Base-by-base conservation (phyloP, 2,888 invertebrate genomes). In the Trichogramma evanescens region DNA sequence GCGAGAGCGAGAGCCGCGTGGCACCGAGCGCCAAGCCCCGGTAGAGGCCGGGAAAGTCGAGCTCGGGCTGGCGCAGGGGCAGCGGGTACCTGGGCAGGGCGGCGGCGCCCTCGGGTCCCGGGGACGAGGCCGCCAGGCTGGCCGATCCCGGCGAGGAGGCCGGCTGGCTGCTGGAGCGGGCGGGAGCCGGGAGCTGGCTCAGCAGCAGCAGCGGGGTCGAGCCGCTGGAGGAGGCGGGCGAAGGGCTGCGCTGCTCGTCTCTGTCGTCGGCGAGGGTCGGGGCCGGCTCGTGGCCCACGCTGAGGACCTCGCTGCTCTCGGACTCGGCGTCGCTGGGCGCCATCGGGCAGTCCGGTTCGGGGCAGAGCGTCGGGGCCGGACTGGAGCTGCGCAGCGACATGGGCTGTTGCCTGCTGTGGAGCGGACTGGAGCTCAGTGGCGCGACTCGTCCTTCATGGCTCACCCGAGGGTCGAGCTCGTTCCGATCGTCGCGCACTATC, bases 231-330 rank as follows among this genome's bases (percentile, higher is more conserved):
- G 26, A 26, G 26, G 26, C 26, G 2, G 26, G 26, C 26, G 26
- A 26, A 2, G 26, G 26, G 26, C 26, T 26, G 26, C 26, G 26
- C 26, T 26, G 10, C 73, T 72, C 9, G 74, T 71, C 39, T 72
- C 71, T 50, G 74, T 73, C 9, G 5, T 67, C 67, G 4, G 65
- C 70, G 52, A 70, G 66, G 26, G 71, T 68, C 50, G 77, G 77
- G 62, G 74, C 72, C 6, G 84, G 85, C 69, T 91, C 91, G 72
- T 90, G 89, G 5, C 91, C 90, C 65, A 91, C 91, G 67, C 90
- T 91, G 43, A 91, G 73, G 4, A 90, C 91, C 50, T 91, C 91
- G 71, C 89, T 90, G 69, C 89, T 89, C 48, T 78, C 77, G 66
- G 76, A 76, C 59, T 75, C 77, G 67, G 74, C 74, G 64, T 77